Evolutionary conservation across 2,113 vertebrate genomes (phyloP), one percentile per base, ranked within the genome.

Genomic region (Bagarius yarrelli): DNA sequence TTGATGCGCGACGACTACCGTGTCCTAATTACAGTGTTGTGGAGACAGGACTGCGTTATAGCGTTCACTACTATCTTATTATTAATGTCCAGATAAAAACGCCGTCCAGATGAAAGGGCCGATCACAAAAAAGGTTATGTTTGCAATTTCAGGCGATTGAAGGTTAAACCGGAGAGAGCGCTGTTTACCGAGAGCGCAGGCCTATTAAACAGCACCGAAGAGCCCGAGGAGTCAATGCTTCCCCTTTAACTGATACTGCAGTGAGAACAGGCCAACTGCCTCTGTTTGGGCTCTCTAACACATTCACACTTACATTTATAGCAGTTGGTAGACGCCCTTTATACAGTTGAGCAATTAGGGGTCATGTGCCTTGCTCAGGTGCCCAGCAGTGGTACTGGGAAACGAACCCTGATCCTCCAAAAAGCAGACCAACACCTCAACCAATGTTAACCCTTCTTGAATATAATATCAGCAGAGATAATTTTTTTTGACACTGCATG

Each of bases 221-320:
- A 25, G 27, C 44, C 9, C 40, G 5, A n/a, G 6, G 23, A 27
- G n/a, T 70, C 18, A 44, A 53, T 47, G 47, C 18, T 72, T 53
- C 47, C 25, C 25, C 69, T 72, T 72, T 53, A 30, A 55, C 50
- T 55, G n/a, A 73, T 32, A 57, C 72, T 69, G 80, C 80, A 76
- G 53, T 76, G 72, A 59, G 72, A 52, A 63, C 63, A 56, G 13
- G 30, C 57, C 36, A n/a, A 25, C 76, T 78, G 59, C 27, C 21
- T 52, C 27, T 64, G 66, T 15, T 23, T 67, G 64, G 8, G 34
- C 9, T 40, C 34, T n/a, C 56, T 27, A 13, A 40, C 13, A 40
- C 36, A 3, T 6, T 6, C 3, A 3, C 36, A 40, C 36, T 6
- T 6, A 6, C 36, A n/a, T n/a, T n/a, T n/a, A n/a, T n/a, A n/a